A percentile compares a stretch with the other conserved stretches of the same genome.
These are phyloP conservation scores for Bursaphelenchus okinawaensis DNA, from an alignment of 2,888 invertebrate species.

Conservation along the genomic window DNA sequence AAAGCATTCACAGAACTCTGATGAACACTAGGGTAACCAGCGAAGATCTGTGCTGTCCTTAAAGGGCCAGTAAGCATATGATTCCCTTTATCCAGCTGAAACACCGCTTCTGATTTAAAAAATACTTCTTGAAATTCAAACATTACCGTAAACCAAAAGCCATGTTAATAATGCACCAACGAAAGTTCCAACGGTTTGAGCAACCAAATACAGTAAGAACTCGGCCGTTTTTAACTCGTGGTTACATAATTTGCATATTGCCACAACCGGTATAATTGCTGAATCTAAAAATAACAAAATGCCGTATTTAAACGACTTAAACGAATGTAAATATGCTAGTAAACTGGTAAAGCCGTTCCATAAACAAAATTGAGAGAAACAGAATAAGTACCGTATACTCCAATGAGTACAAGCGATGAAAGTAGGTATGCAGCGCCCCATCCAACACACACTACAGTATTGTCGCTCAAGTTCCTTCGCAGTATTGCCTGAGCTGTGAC, in stretches of 20 bases:
- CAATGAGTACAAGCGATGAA: conserved; percentile 37
- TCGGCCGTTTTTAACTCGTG: conserved; percentile 42
- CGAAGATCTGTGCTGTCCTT: conserved; percentile 63
- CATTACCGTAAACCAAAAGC: conserved; percentile 61
- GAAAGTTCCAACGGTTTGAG: conserved; percentile 63
- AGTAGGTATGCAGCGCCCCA: conserved; percentile 45
- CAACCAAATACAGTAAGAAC: conserved; percentile 60
- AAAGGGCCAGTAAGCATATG: conserved; percentile 55
- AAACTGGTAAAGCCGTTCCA: too few species aligned
- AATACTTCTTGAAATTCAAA: background rate
- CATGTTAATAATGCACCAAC: conserved; percentile 61
- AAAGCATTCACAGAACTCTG: conserved; percentile 60
- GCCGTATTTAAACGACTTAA: background rate
- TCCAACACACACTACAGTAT: conserved; percentile 41
- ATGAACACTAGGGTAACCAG: conserved; percentile 62
- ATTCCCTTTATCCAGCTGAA: conserved; percentile 58
- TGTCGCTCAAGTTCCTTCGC: conserved; percentile 36
- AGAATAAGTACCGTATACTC: conserved; percentile 39
- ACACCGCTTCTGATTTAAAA: conserved; percentile 34
- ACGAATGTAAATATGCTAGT: too few species aligned
- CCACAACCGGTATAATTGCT: conserved; percentile 51
- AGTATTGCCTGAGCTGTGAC: conserved; percentile 46
- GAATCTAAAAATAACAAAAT: conserved; percentile 30
- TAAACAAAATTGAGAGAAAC: too few species aligned
- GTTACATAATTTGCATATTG: conserved; percentile 43